phyloP scores from a whole-genome alignment of 2,113 vertebrate species.

The Varanus salvator region DNA sequence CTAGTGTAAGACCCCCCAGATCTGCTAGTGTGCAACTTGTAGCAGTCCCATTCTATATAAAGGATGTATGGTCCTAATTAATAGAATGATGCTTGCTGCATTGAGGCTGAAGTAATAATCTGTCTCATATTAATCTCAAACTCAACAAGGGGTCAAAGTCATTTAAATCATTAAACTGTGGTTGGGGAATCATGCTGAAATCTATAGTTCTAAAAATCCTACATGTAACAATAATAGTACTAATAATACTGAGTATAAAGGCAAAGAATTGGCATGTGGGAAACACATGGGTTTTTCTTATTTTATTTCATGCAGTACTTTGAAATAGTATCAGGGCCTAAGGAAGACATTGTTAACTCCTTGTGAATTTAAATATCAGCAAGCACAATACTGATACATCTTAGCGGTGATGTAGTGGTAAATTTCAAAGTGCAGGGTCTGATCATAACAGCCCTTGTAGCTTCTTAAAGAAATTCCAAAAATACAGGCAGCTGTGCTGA shows the following conservation, averaged over 20 bases:
- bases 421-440: not conserved
- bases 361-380: not conserved
- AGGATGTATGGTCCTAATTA: conserved; percentile 27
- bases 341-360: not conserved
- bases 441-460: no score
- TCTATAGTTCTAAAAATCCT: conserved; percentile 72
- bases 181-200: conserved; percentile 85
- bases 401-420: not conserved
- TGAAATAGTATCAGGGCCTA: not conserved
- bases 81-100: conserved; percentile 90
- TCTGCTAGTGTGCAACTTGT: not conserved
- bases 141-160: conserved; percentile 92
- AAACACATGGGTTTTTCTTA: not conserved
- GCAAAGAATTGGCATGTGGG: not conserved
- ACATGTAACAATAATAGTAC: conserved; percentile 45
- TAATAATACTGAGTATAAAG: conserved; percentile 46
- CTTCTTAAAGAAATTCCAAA: no score
- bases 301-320: not conserved
- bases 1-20: not conserved
- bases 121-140: conserved; percentile 92
- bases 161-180: conserved; percentile 88
- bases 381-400: not conserved
- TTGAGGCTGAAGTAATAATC: conserved; percentile 94
- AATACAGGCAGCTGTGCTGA: no score
- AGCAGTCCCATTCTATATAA: not conserved